Conservation (phyloP, 1,140 invertebrate species). For the Anthonomus grandis region DNA sequence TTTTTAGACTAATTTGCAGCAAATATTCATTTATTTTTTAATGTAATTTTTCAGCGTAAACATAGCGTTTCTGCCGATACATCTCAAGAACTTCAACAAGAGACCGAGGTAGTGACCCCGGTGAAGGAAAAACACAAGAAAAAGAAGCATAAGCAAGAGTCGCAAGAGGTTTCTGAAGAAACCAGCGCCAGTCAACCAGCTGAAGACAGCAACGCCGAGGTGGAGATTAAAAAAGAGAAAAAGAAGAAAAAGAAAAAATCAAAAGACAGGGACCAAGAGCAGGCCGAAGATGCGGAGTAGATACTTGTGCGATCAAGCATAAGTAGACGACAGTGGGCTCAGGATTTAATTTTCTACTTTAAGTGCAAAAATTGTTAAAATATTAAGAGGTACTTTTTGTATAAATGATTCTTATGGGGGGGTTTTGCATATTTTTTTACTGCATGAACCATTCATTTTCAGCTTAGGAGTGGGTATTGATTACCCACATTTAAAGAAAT, state of each 20-base stretch:
- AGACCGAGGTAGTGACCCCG: slow-evolving; percentile 56
- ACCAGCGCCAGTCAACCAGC: slow-evolving; percentile 16
- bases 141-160: slow-evolving; percentile 13
- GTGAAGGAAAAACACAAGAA: slow-evolving; percentile 23
- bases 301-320: too few species aligned
- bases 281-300: too few species aligned
- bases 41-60: slow-evolving; percentile 51
- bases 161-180: slow-evolving; percentile 3
- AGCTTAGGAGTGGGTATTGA: too few species aligned
- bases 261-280: slow-evolving; percentile 12
- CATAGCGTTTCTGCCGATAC: slow-evolving; percentile 36
- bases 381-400: too few species aligned
- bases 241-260: slow-evolving; percentile 34
- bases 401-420: too few species aligned
- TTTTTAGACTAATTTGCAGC: slow-evolving; percentile 19
- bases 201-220: slow-evolving; percentile 3
- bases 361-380: too few species aligned
- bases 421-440: too few species aligned
- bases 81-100: slow-evolving; percentile 52
- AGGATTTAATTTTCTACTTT: too few species aligned
- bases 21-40: background rate
- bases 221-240: slow-evolving; percentile 14
- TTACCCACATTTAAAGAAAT: too few species aligned
- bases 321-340: too few species aligned
- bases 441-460: too few species aligned